Evolutionary conservation across 2,797 vertebrate species (phyloP).

Genomic region (Siniperca scherzeri): DNA sequence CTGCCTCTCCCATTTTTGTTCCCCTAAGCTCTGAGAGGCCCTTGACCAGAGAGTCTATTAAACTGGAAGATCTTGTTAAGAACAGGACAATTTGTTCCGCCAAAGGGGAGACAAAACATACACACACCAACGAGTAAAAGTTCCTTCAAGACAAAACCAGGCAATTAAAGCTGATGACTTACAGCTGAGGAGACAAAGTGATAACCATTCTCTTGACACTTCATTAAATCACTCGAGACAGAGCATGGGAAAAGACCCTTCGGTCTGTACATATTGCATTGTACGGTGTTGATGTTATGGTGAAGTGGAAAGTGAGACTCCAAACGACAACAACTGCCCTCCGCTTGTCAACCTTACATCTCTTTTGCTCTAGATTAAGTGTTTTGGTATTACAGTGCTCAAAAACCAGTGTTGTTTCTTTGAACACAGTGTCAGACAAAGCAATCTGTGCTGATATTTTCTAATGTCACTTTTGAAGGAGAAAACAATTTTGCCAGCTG

Average conservation of each 20-base stretch:
- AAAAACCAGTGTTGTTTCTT: constrained; percentile 25
- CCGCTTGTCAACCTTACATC: constrained; percentile 30
- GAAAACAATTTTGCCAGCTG: constrained; percentile 24
- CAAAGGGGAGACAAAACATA: constrained; percentile 54
- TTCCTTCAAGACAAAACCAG: constrained; percentile 64
- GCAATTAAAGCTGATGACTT: constrained; percentile 74
- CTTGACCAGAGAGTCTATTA: constrained; percentile 55
- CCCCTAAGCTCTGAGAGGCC: constrained; percentile 41
- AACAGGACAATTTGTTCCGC: constrained; percentile 71
- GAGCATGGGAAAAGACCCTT: constrained; percentile 48
- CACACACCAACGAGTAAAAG: constrained; percentile 48
- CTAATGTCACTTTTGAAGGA: constrained; percentile 21
- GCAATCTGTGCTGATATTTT: constrained; percentile 28
- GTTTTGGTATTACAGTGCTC: neutral
- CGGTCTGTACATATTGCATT: constrained; percentile 20
- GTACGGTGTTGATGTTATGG: constrained; percentile 27
- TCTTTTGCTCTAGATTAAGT: constrained; percentile 14
- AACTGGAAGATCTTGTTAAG: constrained; percentile 68
- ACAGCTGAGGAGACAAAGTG: constrained; percentile 71
- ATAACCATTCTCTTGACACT: constrained; percentile 63
- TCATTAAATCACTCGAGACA: constrained; percentile 59
- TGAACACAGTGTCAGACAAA: neutral
- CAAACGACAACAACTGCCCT: constrained; percentile 8
- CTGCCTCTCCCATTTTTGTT: constrained; percentile 44
- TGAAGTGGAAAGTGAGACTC: constrained; percentile 28